Evolutionary conservation across 2,113 vertebrate species (phyloP), one percentile per base, ranked within the genome.

Genomic region (Engraulis encrasicolus): DNA sequence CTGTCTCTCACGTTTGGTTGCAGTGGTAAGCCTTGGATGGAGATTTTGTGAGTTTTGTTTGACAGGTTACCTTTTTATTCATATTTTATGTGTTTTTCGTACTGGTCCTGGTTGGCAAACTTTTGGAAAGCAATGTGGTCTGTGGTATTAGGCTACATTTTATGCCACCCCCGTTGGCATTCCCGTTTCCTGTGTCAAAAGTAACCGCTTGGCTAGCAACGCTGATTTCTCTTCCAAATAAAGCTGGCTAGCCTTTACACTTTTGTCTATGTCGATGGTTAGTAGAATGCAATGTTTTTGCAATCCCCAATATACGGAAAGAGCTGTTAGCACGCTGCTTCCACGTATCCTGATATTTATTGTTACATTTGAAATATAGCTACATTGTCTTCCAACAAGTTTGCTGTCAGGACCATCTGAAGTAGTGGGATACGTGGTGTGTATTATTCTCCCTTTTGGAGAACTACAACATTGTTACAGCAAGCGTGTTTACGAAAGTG

Each of bases 1-100:
- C 94, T 93, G 91, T 88, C 83, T 37, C 85, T 89, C 87, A 93
- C 0, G 91, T 87, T 92, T 87, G 93, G 92, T 93, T 95, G 92
- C 87, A 78, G 71, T 83, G 92, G 91, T 92, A 92, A 92, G 92
- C 86, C 86, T 78, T 82, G 92, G 86, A 82, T 92, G 66, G 87
- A 82, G 85, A 87, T 93, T 91, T 86, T 90, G 85, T 92, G 85
- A 92, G 86, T 94, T 93, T 91, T 91, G 6, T 90, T 87, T 87
- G 50, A 88, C 77, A 87, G 87, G 45, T 50, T 66, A 74, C 66
- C n/a, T 78, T 36, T 80, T 54, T 80, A 7, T n/a, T 48, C 11
- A 49, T 82, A 17, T 78, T 36, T 15, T 80, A 17, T 78, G 9
- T 19, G 36, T 83, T 49, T 80, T 18, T 7, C 40, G n/a, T 87